Evolutionary conservation across 1,140 invertebrate genomes (phyloP), one percentile per base, ranked within the genome.

Genomic region (Pseudomyrmex pallidus): DNA sequence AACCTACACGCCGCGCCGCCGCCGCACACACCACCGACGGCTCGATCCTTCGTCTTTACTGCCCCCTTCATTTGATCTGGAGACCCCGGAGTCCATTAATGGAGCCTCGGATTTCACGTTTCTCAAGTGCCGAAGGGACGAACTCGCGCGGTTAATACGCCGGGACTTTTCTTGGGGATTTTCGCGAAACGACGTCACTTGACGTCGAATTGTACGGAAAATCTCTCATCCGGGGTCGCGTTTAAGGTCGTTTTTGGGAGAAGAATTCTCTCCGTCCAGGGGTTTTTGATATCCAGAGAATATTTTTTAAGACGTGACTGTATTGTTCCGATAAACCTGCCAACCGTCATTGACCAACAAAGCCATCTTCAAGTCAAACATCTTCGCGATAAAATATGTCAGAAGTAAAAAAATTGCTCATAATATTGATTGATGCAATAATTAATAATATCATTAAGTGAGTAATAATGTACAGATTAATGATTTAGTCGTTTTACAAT

Each of bases 31-130:
- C 50, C 74, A 80, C 35, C 35, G 35, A 35, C 84, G 73, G 66
- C 22, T 56, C 63, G 78, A 86, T 78, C 64, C 84, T 83, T 66
- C 74, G 83, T 86, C 87, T 82, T 88, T 50, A 44, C 82, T 82
- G 70, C 62, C 89, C 87, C 89, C 91, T 89, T 89, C 87, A 78
- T 92, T 93, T 90, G 84, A 92, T 92, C 89, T 87, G 52, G 52
- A 66, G 82, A 54, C 80, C 74, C 74, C 70, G 67, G 54, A 84
- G 89, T 93, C 93, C 93, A 94, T 94, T 94, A 94, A 94, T 92
- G 86, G 90, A 91, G 91, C 92, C 89, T 94, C 92, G 87, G 76
- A 91, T 94, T 94, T 94, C 93, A 92, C 88, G 87, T 91, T 89
- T 88, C 82, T 80, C 76, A 57, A 80, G 76, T 80, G 66, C 68